Conservation (phyloP, 2,888 invertebrate species). For the Periphyllus acericola region DNA sequence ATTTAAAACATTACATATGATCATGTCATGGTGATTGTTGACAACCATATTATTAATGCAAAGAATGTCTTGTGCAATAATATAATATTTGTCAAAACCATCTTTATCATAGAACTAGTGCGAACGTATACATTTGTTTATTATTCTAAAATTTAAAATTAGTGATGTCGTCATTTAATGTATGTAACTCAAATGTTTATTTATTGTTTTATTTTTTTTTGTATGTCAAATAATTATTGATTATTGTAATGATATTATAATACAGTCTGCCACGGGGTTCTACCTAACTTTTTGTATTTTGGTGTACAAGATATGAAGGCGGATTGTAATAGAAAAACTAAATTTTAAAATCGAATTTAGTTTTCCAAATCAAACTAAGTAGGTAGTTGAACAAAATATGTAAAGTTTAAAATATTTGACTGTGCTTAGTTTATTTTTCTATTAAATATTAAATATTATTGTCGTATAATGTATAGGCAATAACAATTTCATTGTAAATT, state of each 20-base stretch:
- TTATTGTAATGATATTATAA: neutral
- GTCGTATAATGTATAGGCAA: slow-evolving; percentile 41
- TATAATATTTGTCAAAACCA: neutral
- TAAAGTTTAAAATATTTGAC: slow-evolving; percentile 59
- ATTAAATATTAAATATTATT: slow-evolving; percentile 53
- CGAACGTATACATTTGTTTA: slow-evolving; percentile 11
- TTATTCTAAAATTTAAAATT: slow-evolving; percentile 45
- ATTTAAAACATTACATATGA: no score
- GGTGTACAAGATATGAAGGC: slow-evolving; percentile 14
- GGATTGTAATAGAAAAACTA: slow-evolving; percentile 55
- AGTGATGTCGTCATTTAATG: slow-evolving; percentile 7
- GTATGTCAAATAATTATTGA: slow-evolving; percentile 19
- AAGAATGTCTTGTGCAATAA: neutral
- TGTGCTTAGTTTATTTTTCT: slow-evolving; percentile 62
- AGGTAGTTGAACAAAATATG: slow-evolving; percentile 42
- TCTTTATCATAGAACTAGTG: neutral
- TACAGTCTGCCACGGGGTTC: slow-evolving; percentile 29
- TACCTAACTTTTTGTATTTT: slow-evolving; percentile 16
- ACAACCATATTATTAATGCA: no score
- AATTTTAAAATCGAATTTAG: slow-evolving; percentile 51
- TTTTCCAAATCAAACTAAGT: slow-evolving; percentile 51
- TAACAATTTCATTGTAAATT: slow-evolving; percentile 48
- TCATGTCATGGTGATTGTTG: no score
- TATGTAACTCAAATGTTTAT: slow-evolving; percentile 23
- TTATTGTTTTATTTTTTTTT: slow-evolving; percentile 29